phyloP scores from a whole-genome alignment of 2,888 invertebrate genomes.

The Cerceris ruficornis region DNA sequence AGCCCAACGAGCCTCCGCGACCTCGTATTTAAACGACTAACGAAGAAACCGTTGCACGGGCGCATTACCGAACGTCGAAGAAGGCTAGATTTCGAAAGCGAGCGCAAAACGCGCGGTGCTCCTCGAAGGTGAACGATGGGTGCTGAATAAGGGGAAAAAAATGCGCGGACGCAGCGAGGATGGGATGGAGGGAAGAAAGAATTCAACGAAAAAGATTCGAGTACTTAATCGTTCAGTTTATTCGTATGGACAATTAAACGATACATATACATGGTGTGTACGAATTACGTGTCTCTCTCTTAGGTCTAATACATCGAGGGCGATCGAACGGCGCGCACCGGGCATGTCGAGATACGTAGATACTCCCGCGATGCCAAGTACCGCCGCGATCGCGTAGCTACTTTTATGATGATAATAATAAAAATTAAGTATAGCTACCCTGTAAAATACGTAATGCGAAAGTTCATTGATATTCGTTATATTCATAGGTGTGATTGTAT shows the following conservation, averaged over 20 bases:
- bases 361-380: slow-evolving; percentile 24
- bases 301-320: slow-evolving; percentile 78
- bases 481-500: slow-evolving; percentile 67
- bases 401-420: slow-evolving; percentile 71
- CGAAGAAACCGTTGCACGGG: neutral
- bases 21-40: neutral
- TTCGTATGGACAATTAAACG: slow-evolving; percentile 79
- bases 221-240: slow-evolving; percentile 66
- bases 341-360: slow-evolving; percentile 25
- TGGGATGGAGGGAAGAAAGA: too few relatives aligned
- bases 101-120: neutral
- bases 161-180: slow-evolving; percentile 4
- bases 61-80: neutral
- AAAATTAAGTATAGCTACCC: slow-evolving; percentile 78
- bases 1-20: slow-evolving; percentile 12
- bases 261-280: slow-evolving; percentile 79
- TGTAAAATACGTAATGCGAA: slow-evolving; percentile 79
- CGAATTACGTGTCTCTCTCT: slow-evolving; percentile 77
- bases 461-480: slow-evolving; percentile 73
- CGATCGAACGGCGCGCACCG: slow-evolving; percentile 59
- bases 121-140: neutral
- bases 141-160: neutral
- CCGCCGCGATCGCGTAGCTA: slow-evolving; percentile 64
- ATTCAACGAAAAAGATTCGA: slow-evolving; percentile 30
- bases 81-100: neutral